These are phyloP conservation scores for Xanthorhoe designata DNA, from an alignment of 2,888 invertebrate genomes.

Conservation along the genomic window DNA sequence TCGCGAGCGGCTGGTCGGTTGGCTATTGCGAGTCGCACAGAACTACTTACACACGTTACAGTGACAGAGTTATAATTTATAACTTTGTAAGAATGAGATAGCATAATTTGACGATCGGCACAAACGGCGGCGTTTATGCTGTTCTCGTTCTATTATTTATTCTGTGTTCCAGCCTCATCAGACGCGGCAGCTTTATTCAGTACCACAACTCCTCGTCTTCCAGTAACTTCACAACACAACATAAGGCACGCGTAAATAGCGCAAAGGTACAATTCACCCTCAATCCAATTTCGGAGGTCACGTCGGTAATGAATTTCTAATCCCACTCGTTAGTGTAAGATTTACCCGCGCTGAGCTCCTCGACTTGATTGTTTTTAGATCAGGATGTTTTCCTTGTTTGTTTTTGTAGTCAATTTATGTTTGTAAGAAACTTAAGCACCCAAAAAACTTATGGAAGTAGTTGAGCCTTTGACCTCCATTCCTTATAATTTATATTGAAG, in stretches of 20 bases:
- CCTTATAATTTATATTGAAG: too few species aligned
- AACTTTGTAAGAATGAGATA: too few species aligned
- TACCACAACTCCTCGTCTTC: not conserved
- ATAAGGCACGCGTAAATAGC: conserved; percentile 27
- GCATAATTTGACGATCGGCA: too few species aligned
- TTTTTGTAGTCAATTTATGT: not conserved
- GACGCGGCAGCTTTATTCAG: not conserved
- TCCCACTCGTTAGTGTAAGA: conserved; percentile 12
- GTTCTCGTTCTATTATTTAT: too few species aligned
- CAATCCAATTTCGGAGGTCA: conserved; percentile 19
- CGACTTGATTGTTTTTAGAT: conserved; percentile 15
- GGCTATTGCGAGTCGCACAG: too few species aligned
- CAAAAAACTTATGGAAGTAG: too few species aligned
- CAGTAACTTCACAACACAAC: not conserved
- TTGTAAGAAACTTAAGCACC: not conserved
- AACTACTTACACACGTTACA: too few species aligned
- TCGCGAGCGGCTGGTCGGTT: too few species aligned
- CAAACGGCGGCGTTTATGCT: too few species aligned
- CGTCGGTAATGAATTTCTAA: conserved; percentile 20
- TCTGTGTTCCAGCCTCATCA: conserved; percentile 22
- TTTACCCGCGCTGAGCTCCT: conserved; percentile 12
- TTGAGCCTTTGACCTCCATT: too few species aligned
- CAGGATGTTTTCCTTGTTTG: conserved; percentile 5
- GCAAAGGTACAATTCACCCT: conserved; percentile 24
- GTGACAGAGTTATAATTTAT: too few species aligned